Percentiles rank a stretch among this genome's conserved stretches.
phyloP scores from a whole-genome alignment of 2,113 vertebrate genomes.

The Hypanus sabinus region DNA sequence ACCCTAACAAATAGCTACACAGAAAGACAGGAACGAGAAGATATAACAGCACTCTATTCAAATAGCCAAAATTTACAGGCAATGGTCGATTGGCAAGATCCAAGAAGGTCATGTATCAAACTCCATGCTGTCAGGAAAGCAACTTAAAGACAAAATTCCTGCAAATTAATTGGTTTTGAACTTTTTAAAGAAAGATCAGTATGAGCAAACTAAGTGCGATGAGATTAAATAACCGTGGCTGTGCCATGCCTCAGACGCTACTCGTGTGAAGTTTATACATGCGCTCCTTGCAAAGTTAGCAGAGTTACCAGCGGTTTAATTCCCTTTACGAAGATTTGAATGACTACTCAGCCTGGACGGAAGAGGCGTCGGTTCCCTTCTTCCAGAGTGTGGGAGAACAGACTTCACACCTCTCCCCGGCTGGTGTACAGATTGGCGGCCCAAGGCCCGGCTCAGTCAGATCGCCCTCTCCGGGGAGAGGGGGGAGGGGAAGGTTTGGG shows the following conservation, averaged over 20 bases:
- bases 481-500: neutral
- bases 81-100: neutral
- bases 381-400: neutral
- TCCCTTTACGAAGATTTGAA: neutral
- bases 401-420: neutral
- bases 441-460: neutral
- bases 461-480: neutral
- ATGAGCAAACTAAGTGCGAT: neutral
- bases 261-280: neutral
- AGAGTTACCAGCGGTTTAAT: neutral
- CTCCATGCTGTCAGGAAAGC: neutral
- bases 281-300: neutral
- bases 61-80: neutral
- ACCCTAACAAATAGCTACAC: too few species aligned
- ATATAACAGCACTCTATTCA: neutral
- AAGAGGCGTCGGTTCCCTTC: neutral
- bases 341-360: neutral
- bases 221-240: neutral
- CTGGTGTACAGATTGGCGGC: neutral
- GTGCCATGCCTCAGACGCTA: neutral
- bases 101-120: neutral
- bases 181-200: neutral
- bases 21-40: too few species aligned
- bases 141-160: neutral
- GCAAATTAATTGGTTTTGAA: too few species aligned